Conservation (phyloP, 1,140 invertebrate species). For the Tetragonula clypearis region DNA sequence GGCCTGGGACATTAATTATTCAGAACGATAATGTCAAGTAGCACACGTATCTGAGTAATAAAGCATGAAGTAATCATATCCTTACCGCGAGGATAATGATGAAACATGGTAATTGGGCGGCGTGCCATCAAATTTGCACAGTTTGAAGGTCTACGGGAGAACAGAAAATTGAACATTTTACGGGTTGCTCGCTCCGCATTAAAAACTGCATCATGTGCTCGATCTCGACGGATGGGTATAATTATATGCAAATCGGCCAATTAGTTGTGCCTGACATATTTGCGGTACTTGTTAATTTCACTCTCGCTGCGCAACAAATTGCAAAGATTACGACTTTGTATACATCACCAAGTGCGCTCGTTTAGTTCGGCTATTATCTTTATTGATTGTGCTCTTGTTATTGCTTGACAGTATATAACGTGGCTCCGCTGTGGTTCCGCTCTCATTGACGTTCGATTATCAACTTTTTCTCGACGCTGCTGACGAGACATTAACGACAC, state of each 20-base stretch:
- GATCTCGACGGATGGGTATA: slow-evolving; percentile 63
- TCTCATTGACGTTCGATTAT: not conserved
- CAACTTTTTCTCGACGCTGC: not conserved
- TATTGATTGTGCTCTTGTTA: slow-evolving; percentile 48
- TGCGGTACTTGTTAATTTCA: slow-evolving; percentile 64
- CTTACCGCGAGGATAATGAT: slow-evolving; percentile 49
- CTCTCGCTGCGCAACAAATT: slow-evolving; percentile 59
- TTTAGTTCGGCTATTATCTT: slow-evolving; percentile 55
- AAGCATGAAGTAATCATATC: slow-evolving; percentile 63
- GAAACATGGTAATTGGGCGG: slow-evolving; percentile 58
- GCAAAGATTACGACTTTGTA: slow-evolving; percentile 60
- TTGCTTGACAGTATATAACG: slow-evolving; percentile 22
- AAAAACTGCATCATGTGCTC: slow-evolving; percentile 59
- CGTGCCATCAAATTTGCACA: slow-evolving; percentile 57
- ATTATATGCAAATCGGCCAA: slow-evolving; percentile 68
- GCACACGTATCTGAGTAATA: slow-evolving; percentile 59
- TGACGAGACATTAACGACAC: not conserved
- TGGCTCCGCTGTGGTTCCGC: not conserved
- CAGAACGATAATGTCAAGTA: slow-evolving; percentile 57
- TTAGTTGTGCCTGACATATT: slow-evolving; percentile 68
- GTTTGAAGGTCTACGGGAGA: slow-evolving; percentile 57
- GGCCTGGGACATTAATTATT: slow-evolving; percentile 52
- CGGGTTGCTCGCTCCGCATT: slow-evolving; percentile 61
- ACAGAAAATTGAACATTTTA: slow-evolving; percentile 67
- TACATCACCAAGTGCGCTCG: slow-evolving; percentile 40